Evolutionary conservation across 2,797 vertebrate genomes (phyloP).

Genomic region (Sebastolobus altivelis): DNA sequence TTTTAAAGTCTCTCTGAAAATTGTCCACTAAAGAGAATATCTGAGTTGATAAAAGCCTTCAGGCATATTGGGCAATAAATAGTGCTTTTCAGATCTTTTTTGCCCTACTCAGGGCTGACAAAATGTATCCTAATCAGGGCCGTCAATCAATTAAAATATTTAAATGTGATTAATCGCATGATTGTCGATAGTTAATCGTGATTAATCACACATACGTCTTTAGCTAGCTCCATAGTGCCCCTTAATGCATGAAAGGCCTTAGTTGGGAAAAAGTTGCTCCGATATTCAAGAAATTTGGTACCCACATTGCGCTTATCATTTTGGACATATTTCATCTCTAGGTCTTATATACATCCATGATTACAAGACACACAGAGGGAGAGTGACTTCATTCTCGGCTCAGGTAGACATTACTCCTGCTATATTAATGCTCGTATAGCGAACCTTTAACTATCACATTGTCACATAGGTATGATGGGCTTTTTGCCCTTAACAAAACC

Average conservation of each 20-base stretch:
- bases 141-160: no score
- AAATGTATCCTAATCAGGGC: not conserved
- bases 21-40: not conserved
- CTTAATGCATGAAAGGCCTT: no score
- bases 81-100: not conserved
- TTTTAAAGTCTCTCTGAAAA: not conserved
- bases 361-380: not conserved
- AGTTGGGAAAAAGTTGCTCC: no score
- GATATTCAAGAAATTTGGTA: no score
- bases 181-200: no score
- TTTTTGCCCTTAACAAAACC: conserved; percentile 21
- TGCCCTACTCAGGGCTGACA: not conserved
- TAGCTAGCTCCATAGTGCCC: no score
- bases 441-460: not conserved
- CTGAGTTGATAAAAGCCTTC: not conserved
- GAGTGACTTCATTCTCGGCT: not conserved
- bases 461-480: not conserved
- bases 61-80: not conserved
- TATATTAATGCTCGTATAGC: not conserved
- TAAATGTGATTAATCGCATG: no score
- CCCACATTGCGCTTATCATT: no score
- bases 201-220: no score
- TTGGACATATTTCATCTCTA: no score
- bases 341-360: not conserved
- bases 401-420: not conserved